Base-by-base conservation (phyloP, 2,797 vertebrate genomes). In the Pseudotriccus pelzelni region DNA sequence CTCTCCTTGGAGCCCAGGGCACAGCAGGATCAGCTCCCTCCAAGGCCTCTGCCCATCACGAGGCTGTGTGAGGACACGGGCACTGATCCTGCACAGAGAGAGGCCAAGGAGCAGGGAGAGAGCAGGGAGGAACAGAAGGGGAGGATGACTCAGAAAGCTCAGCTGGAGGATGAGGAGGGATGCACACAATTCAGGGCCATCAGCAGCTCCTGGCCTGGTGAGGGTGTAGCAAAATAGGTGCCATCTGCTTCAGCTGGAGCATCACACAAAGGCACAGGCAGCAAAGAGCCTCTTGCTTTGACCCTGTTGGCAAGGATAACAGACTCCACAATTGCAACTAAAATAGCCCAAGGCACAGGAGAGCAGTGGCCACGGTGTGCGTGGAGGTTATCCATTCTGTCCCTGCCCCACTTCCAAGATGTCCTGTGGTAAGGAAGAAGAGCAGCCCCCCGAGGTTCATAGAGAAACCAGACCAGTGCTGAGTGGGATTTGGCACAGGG, bases 11-110 rank as follows among this genome's bases (percentile, higher is more conserved):
- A 59, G 68, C 44, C 9, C 90, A 11, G 50, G 53, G n/a, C 66
- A 28, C 0, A 8, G 74, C 77, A 68, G 81, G 70, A n/a, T 2
- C 66, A 41, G 76, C 66, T 79, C 50, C 30, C 32, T 30, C 30
- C 1, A 0, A 1, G 12, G 37, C 41, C 24, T 10, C 52, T 64
- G 62, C 70, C 64, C 12, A 2, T 12, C 46, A 3, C 0, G 2
- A 22, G 58, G 44, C 49, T 18, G 60, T 10, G 1, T n/a, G 1
- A 21, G n/a, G 66, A 6, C 0, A 0, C 2, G 17, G 80, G 34
- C 59, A 30, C 52, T 6, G 78, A 60, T 25, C 62, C 81, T 66
- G 81, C 7, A 2, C 0, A 50, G 64, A 36, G 56, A 1, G 4
- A 84, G 82, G 73, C 36, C 68, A 14, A 14, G 44, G 58, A 83